Conservation (phyloP, 2,113 vertebrate species). For the Archilochus colubris region DNA sequence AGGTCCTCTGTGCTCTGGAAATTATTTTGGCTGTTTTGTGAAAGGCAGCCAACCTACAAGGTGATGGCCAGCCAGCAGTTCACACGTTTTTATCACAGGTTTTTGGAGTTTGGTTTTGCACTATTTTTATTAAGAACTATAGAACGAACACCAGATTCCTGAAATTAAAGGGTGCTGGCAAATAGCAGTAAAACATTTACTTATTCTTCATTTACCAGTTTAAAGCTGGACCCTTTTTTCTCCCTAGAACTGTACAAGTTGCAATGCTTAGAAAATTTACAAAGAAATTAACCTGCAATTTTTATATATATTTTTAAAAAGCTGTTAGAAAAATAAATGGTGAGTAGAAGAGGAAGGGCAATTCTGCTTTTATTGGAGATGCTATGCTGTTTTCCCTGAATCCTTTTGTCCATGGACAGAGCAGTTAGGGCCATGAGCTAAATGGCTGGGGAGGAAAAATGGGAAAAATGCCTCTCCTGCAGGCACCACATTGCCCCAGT, state of each 20-base stretch:
- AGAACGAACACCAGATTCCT: not conserved
- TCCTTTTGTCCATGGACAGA: not conserved
- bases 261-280: not conserved
- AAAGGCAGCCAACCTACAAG: not conserved
- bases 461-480: not conserved
- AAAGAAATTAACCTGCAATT: not conserved
- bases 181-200: not conserved
- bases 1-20: not conserved
- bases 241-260: not conserved
- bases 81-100: not conserved
- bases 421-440: not conserved
- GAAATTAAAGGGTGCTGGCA: not conserved
- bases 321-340: not conserved
- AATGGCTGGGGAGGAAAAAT: not conserved
- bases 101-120: not conserved
- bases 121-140: not conserved
- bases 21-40: not conserved
- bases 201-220: not conserved
- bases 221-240: not conserved
- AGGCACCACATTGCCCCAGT: fast-evolving
- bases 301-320: not conserved
- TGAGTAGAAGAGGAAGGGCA: not conserved
- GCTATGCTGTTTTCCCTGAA: not conserved
- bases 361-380: not conserved
- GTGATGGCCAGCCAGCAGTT: not conserved